Evolutionary conservation across 2,888 invertebrate genomes (phyloP), one percentile per base, ranked within the genome.

Genomic region (Alviniconcha strummeri): DNA sequence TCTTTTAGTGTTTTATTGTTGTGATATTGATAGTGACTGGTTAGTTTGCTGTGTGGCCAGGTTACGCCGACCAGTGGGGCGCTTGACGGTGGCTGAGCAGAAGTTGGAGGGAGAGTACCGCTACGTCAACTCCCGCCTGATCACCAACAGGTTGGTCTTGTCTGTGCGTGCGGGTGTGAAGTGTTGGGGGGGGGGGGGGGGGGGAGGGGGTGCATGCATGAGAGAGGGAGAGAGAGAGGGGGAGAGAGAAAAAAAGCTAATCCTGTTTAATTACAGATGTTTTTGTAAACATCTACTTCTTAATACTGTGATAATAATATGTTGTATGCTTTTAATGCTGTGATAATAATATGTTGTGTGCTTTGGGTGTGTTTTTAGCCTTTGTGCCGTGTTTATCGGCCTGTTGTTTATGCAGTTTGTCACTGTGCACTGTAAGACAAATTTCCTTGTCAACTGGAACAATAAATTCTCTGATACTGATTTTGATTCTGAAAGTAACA

Each of bases 61-160:
- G 91, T 94, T 98, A 83, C 95, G 99, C 87, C 96, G 96, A 89
- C 99, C 99, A 0, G 97, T 98, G 86, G 98, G 97, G 1, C 95
- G 96, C 79, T 95, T 99, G 95, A 99, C 99, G 0, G 97, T 98
- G 0, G 96, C 96, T 86, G 99, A 99, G 93, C 99, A 99, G 94
- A 97, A 97, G 93, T 94, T 99, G n/a, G 99, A 99, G 95, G 99
- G 99, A 82, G 99, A 99, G 95, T 99, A 98, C 94, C 96, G 99
- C 92, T 99, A 98, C 92, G 98, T 99, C 64, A 98, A 99, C 94
- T 97, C 99, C 4, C 95, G 99, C 81, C 95, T 99, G 60, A 99
- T 99, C 85, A 98, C 98, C 0, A 98, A 80, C 80, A 80, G 80
- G 80, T 67, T 69, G 17, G 69, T 36, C 36, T 36, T 36, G 36